Conservation (phyloP, 2,888 invertebrate genomes). For the Hymenopus coronatus region DNA sequence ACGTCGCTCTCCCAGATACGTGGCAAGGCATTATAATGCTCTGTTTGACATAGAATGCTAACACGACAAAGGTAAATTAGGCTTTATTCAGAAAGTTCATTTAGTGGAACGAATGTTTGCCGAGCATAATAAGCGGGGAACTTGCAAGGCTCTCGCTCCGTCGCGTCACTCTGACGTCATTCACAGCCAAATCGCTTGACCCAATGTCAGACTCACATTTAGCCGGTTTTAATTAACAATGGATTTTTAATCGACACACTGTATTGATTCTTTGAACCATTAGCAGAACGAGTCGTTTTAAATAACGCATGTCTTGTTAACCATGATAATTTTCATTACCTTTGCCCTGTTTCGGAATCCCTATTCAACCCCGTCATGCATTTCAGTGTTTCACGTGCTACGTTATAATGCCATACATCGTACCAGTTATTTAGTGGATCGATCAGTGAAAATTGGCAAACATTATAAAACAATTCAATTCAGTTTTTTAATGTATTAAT, state of each 20-base stretch:
- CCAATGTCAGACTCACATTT: not conserved
- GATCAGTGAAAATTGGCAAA: too few relatives aligned
- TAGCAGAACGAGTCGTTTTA: not conserved
- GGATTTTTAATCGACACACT: not conserved
- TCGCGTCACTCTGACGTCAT: not conserved
- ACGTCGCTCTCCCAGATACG: not conserved
- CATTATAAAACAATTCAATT: too few relatives aligned
- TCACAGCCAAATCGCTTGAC: not conserved
- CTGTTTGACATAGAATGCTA: not conserved
- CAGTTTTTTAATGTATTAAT: too few relatives aligned
- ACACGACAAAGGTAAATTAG: not conserved
- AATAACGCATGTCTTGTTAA: not conserved
- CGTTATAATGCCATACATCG: not conserved
- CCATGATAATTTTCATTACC: not conserved
- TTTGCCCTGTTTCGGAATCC: not conserved
- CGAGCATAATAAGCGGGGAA: not conserved
- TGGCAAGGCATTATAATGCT: not conserved
- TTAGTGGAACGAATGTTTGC: not conserved
- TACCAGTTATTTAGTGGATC: too few relatives aligned
- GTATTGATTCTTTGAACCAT: not conserved
- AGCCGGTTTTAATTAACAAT: not conserved
- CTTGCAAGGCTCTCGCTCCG: not conserved
- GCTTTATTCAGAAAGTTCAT: not conserved
- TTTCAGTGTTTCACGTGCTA: not conserved
- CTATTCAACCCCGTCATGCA: not conserved